Conservation (phyloP, 2,797 vertebrate genomes). For the Crenichthys baileyi region DNA sequence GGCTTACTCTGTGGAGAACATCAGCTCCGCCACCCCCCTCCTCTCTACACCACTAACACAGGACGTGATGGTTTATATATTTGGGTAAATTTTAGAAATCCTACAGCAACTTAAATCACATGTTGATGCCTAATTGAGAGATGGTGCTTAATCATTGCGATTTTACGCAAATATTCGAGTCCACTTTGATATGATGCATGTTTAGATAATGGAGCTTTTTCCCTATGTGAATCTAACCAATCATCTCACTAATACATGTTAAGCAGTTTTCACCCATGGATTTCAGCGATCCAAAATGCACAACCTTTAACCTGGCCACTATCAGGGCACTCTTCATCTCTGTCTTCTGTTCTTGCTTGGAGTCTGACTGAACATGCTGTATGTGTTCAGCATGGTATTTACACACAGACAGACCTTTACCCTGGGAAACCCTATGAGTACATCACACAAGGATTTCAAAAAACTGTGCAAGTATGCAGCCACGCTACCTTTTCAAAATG, state of each 20-base stretch:
- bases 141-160: background rate
- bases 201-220: background rate
- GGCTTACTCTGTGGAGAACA: background rate
- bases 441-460: conserved; percentile 19
- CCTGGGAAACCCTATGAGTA: conserved; percentile 50
- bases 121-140: background rate
- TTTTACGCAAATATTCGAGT: background rate
- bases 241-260: conserved; percentile 20
- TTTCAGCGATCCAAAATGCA: conserved; percentile 19
- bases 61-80: background rate
- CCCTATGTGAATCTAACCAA: conserved; percentile 11
- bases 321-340: conserved; percentile 19
- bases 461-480: conserved; percentile 6
- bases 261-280: conserved; percentile 13
- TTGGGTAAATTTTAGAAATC: background rate
- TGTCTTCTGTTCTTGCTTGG: conserved; percentile 19
- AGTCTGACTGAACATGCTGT: conserved; percentile 32
- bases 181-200: background rate
- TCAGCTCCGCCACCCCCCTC: background rate
- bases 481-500: conserved; percentile 19
- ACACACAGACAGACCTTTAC: conserved; percentile 56
- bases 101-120: background rate
- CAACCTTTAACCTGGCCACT: conserved; percentile 36
- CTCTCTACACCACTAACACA: background rate
- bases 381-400: conserved; percentile 51